Percentiles rank a stretch among this genome's conserved stretches.
Evolutionary conservation across 2,113 vertebrate genomes (phyloP).

Genomic region (Syrrhaptes paradoxus): DNA sequence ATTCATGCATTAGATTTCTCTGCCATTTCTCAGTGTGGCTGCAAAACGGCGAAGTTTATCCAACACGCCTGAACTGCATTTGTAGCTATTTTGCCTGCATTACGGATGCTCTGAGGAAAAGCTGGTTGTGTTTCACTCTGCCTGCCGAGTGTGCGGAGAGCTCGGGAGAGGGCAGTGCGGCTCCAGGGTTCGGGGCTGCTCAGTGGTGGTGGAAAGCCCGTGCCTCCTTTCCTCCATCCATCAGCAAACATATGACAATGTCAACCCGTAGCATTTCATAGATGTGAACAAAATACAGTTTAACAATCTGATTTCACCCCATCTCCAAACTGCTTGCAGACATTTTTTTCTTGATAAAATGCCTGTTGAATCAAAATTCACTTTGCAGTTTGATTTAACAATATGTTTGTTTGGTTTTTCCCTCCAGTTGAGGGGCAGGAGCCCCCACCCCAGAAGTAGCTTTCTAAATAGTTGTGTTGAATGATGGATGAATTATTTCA

Average conservation of each 20-base stretch:
- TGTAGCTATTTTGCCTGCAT: not conserved
- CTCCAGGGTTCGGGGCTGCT: not conserved
- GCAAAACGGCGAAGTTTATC: not conserved
- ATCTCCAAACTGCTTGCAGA: slow-evolving; percentile 24
- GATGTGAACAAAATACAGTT: slow-evolving; percentile 16
- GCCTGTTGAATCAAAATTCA: not conserved
- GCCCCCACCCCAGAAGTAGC: not conserved
- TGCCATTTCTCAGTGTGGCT: not conserved
- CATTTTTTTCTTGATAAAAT: not conserved
- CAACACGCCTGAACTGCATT: not conserved
- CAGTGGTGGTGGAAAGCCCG: not conserved
- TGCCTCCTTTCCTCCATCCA: not conserved
- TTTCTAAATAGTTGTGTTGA: not conserved
- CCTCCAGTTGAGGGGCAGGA: not conserved
- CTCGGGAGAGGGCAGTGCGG: slow-evolving; percentile 56
- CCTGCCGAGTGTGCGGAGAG: not conserved
- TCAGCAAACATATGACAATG: not conserved
- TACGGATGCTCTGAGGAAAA: rapidly evolving
- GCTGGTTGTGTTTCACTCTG: not conserved
- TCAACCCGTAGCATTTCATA: not conserved
- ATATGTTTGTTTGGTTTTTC: not conserved
- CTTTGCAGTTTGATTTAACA: not conserved
- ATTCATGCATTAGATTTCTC: not conserved
- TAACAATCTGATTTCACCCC: slow-evolving; percentile 34
- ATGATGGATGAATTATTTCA: not conserved